Evolutionary conservation across 2,888 invertebrate species (phyloP).

Genomic region (Enoplolaimus lenunculus): DNA sequence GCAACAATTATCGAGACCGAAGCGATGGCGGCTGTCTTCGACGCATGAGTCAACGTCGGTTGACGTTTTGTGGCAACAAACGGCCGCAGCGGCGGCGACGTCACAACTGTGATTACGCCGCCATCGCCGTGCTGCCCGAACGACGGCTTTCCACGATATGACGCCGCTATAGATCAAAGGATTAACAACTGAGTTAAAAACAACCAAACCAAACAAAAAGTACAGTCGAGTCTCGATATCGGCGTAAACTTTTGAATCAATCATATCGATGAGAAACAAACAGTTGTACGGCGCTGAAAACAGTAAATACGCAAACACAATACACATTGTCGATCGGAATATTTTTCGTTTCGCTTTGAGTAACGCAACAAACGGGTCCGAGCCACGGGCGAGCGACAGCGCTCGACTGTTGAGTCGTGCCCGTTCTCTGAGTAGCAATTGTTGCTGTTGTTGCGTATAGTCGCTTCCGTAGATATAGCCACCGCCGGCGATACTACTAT

Average conservation of each 20-base stretch:
- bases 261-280: slow-evolving; percentile 31
- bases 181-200: slow-evolving; percentile 38
- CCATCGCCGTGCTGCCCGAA: no score
- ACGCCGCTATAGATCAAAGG: slow-evolving; percentile 33
- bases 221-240: neutral
- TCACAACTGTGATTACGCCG: no score
- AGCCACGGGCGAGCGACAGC: neutral
- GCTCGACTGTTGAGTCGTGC: slow-evolving; percentile 3
- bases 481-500: no score
- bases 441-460: no score
- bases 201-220: slow-evolving; percentile 32
- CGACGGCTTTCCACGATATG: no score
- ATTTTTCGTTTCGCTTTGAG: slow-evolving; percentile 6
- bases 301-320: slow-evolving; percentile 34
- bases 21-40: no score
- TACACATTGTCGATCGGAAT: slow-evolving; percentile 26
- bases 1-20: no score
- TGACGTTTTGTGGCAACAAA: no score
- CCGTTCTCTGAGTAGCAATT: neutral
- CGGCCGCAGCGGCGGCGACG: no score
- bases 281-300: slow-evolving; percentile 38
- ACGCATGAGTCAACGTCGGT: no score
- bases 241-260: slow-evolving; percentile 28
- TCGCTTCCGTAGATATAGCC: no score
- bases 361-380: slow-evolving; percentile 3